These are phyloP conservation scores for Agrypnia vestita DNA, from an alignment of 1,140 invertebrate genomes.

Conservation along the genomic window DNA sequence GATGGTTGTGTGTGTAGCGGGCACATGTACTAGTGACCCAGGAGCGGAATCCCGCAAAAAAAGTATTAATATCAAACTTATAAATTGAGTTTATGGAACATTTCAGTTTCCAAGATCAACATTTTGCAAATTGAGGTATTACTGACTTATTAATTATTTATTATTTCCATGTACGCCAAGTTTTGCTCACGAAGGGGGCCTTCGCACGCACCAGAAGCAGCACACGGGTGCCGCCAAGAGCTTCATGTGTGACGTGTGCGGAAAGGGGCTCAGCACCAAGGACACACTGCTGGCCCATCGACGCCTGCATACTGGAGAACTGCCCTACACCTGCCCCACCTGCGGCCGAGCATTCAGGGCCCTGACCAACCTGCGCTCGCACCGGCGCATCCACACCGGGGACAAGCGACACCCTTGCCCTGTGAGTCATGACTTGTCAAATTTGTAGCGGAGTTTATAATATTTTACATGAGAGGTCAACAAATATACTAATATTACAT, in stretches of 20 bases:
- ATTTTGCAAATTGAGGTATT: too few species aligned
- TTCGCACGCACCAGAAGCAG: constrained; percentile 75
- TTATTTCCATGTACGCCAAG: constrained; percentile 54
- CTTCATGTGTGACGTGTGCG: constrained; percentile 83
- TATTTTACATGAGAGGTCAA: too few species aligned
- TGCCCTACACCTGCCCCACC: constrained; percentile 52
- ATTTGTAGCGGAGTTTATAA: too few species aligned
- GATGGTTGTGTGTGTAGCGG: too few species aligned
- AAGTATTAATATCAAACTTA: too few species aligned
- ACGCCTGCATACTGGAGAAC: constrained; percentile 63
- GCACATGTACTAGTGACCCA: too few species aligned
- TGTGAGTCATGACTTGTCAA: constrained; percentile 5
- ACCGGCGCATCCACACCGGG: constrained; percentile 53
- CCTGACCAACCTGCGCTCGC: constrained; percentile 51
- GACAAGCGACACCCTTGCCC: constrained; percentile 54
- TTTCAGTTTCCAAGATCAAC: too few species aligned
- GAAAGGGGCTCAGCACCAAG: constrained; percentile 82
- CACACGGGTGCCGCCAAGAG: constrained; percentile 79
- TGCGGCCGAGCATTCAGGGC: constrained; percentile 54
- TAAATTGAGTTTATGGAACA: too few species aligned
- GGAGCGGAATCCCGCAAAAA: too few species aligned
- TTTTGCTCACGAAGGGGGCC: constrained; percentile 71
- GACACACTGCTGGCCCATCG: constrained; percentile 81
- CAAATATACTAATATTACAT: too few species aligned
- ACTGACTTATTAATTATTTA: too few species aligned